A percentile compares a stretch with the other conserved stretches of the same genome.
phyloP scores from a whole-genome alignment of 2,113 vertebrate species.

The Maccullochella peelii region DNA sequence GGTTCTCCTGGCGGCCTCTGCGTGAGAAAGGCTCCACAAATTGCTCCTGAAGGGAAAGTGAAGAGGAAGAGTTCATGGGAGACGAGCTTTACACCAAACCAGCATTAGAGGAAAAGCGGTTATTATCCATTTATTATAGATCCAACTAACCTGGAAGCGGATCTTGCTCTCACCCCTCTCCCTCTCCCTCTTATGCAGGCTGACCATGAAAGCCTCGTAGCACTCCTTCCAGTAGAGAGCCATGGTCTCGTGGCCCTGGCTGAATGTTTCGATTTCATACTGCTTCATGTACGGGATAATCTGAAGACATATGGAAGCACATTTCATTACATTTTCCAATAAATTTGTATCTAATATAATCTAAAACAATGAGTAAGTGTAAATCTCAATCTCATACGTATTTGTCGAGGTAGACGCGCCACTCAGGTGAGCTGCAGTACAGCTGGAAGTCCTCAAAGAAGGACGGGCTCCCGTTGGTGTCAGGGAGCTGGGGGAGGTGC shows the following conservation, averaged over 20 bases:
- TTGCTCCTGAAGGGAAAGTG: conserved; percentile 84
- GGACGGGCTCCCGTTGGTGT: conserved; percentile 93
- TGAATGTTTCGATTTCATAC: conserved; percentile 94
- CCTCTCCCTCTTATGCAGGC: conserved; percentile 91
- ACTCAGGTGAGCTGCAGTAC: conserved; percentile 93
- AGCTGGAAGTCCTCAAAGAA: conserved; percentile 98
- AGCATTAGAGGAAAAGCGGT: not conserved
- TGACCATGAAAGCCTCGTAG: conserved; percentile 95
- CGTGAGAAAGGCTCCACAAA: conserved; percentile 95
- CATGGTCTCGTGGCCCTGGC: conserved; percentile 91
- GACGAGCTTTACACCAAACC: not conserved
- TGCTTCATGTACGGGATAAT: conserved; percentile 99
- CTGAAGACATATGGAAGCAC: conserved; percentile 68
- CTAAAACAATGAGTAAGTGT: not conserved
- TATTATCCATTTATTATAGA: not conserved
- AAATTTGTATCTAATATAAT: not conserved
- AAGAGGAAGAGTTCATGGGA: not conserved
- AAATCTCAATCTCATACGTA: conserved; percentile 84
- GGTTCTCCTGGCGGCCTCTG: conserved; percentile 93
- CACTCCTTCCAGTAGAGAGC: conserved; percentile 96
- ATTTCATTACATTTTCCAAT: not conserved
- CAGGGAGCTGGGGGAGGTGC: conserved; percentile 94
- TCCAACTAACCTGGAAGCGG: conserved; percentile 91
- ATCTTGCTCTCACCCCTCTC: conserved; percentile 98
- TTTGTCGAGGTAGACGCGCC: conserved; percentile 98